phyloP scores from a whole-genome alignment of 35 echinoderm and acorn worm species.

The Heliocidaris tuberculata region DNA sequence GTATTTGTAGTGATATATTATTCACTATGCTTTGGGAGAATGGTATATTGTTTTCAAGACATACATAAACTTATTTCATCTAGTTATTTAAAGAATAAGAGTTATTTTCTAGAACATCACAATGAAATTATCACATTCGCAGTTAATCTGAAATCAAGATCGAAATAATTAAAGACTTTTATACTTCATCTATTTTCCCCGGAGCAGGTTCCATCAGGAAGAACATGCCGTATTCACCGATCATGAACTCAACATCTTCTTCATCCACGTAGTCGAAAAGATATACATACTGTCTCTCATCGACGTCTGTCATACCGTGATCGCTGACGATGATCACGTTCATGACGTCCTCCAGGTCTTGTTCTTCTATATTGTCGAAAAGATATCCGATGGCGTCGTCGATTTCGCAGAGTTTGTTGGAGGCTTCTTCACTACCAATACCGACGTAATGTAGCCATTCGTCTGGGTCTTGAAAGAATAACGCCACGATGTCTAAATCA shows the following conservation, averaged over 20 bases:
- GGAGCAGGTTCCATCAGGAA: constrained; percentile 67
- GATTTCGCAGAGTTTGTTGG: constrained; percentile 34
- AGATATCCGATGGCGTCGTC: constrained; percentile 67
- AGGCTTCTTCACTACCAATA: constrained; percentile 54
- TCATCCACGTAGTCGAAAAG: constrained; percentile 69
- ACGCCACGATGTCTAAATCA: constrained; percentile 68
- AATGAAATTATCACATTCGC: not conserved
- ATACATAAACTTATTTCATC: too few species aligned
- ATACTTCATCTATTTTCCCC: constrained; percentile 74
- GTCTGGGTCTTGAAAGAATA: constrained; percentile 74
- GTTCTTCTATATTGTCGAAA: constrained; percentile 55
- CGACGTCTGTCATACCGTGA: constrained; percentile 48
- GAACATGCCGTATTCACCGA: constrained; percentile 62
- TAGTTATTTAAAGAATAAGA: too few species aligned
- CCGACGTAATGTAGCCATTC: constrained; percentile 64
- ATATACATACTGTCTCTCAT: constrained; percentile 40
- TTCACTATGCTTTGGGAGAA: too few species aligned
- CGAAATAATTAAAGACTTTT: not conserved
- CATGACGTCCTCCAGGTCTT: constrained; percentile 56
- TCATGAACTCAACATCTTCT: constrained; percentile 64
- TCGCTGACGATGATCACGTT: constrained; percentile 69
- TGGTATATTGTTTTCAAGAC: too few species aligned
- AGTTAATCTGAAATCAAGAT: not conserved
- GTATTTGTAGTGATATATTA: too few species aligned
- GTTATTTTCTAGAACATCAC: too few species aligned